Percentiles rank a stretch among this genome's conserved stretches.
These are phyloP conservation scores for Apodemus agrarius DNA, from an alignment of 2,797 vertebrate species.

Conservation along the genomic window DNA sequence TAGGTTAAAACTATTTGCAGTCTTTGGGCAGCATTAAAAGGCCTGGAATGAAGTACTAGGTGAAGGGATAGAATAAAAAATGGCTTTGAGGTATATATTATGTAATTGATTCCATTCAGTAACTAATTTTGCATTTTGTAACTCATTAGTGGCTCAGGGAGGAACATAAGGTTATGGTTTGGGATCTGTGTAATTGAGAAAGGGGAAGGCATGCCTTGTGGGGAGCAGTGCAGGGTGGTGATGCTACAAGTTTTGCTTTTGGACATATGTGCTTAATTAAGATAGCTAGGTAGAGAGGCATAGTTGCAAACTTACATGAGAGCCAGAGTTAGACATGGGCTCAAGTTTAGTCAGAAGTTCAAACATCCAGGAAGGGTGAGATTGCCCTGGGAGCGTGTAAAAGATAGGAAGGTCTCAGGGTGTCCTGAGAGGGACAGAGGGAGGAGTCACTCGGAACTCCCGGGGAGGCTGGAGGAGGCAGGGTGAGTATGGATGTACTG, in stretches of 20 bases:
- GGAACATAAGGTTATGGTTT: constrained; percentile 16
- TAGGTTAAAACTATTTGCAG: constrained; percentile 33
- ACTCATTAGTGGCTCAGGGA: background rate
- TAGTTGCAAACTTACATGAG: background rate
- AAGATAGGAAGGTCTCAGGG: background rate
- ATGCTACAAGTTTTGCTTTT: constrained; percentile 16
- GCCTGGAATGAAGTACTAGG: constrained; percentile 41
- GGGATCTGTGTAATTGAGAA: background rate
- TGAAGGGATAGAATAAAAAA: constrained; percentile 38
- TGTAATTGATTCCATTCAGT: background rate
- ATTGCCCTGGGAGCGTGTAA: background rate
- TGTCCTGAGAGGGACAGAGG: background rate
- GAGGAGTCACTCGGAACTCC: background rate
- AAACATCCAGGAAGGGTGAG: background rate
- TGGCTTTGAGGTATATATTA: constrained; percentile 26
- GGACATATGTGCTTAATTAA: background rate
- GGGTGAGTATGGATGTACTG: background rate
- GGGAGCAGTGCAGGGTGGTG: background rate
- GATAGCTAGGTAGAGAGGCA: background rate
- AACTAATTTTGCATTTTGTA: constrained; percentile 25
- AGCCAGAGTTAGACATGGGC: background rate
- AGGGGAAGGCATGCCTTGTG: background rate
- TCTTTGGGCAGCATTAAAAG: background rate
- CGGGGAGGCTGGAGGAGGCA: background rate
- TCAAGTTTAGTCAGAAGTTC: constrained; percentile 17